These are phyloP conservation scores for Nephrocerus scutellatus DNA, from an alignment of 2,888 invertebrate species.

Conservation along the genomic window DNA sequence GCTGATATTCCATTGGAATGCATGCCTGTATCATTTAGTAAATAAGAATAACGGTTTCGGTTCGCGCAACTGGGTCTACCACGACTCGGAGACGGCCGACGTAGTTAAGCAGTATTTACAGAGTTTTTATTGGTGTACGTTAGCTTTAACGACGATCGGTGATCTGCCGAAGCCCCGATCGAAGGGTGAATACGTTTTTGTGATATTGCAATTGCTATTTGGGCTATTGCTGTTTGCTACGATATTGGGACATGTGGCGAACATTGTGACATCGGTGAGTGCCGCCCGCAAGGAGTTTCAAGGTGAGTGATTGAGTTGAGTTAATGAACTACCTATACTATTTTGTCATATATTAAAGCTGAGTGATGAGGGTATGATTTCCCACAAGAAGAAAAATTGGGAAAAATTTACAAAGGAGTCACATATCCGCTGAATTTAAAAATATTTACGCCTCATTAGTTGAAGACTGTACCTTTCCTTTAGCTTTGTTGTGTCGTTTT, in stretches of 20 bases:
- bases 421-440: too few species aligned
- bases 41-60: slow-evolving; percentile 93
- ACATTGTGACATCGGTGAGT: slow-evolving; percentile 96
- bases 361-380: too few species aligned
- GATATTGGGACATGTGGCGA: slow-evolving; percentile 94
- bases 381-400: too few species aligned
- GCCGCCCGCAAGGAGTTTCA: slow-evolving; percentile 97
- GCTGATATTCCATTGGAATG: slow-evolving; percentile 99
- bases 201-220: slow-evolving; percentile 89
- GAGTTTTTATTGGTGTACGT: slow-evolving; percentile 97
- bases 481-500: too few species aligned
- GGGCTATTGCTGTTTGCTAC: slow-evolving; percentile 93
- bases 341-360: background rate
- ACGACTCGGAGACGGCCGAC: slow-evolving; percentile 77
- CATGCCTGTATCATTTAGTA: slow-evolving; percentile 95
- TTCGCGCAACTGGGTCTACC: slow-evolving; percentile 86
- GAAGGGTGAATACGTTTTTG: slow-evolving; percentile 91
- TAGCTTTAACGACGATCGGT: slow-evolving; percentile 92
- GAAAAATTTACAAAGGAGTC: too few species aligned
- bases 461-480: too few species aligned
- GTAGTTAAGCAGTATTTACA: slow-evolving; percentile 92
- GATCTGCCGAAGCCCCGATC: slow-evolving; percentile 85
- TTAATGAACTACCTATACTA: too few species aligned
- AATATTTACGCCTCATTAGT: too few species aligned
- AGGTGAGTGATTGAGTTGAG: slow-evolving; percentile 65